Evolutionary conservation across 2,113 vertebrate species (phyloP), one percentile per base, ranked within the genome.

Genomic region (Okapia johnstoni): DNA sequence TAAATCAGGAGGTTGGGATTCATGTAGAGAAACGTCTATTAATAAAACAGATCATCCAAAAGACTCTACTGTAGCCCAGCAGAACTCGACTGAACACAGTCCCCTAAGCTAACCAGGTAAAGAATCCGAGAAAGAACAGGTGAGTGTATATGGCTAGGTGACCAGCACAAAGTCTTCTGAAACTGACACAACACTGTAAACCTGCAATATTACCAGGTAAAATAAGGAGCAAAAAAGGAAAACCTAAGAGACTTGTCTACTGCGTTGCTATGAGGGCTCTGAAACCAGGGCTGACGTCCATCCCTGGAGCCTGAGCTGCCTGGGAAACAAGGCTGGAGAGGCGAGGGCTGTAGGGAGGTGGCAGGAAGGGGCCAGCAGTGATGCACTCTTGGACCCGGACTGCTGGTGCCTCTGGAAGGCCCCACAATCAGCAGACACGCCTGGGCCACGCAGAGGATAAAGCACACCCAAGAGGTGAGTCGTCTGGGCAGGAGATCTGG

Each of bases 291-390:
- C 66, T 10, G 21, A 40, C 2, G n/a, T 23, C n/a, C 63, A 12
- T 36, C 63, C 63, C 16, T 66, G 63, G 63, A 19, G 63, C 61
- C 61, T 63, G 61, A 63, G 61, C 30, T 16, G 30, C 14, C 61
- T 17, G 61, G 15, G 61, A n/a, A 63, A 63, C 30, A 16, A 70
- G 63, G 63, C 63, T 70, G n/a, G n/a, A 36, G 63, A 11, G n/a
- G 21, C 0, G 1, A 70, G n/a, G n/a, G 63, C 63, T 0, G 17
- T 12, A 36, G n/a, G 63, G 19, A 23, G 19, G 17, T 36, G 63
- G 21, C 7, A 36, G 33, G 63, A 7, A 5, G 30, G 63, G 33
- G 3, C 16, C 33, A 3, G 63, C 33, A n/a, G 8, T 19, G 63
- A 19, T 10, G 15, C 57, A 7, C 63, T n/a, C 33, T 66, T n/a